Evolutionary conservation across 2,113 vertebrate species (phyloP), one percentile per base, ranked within the genome.

Genomic region (Bothrops jararaca): DNA sequence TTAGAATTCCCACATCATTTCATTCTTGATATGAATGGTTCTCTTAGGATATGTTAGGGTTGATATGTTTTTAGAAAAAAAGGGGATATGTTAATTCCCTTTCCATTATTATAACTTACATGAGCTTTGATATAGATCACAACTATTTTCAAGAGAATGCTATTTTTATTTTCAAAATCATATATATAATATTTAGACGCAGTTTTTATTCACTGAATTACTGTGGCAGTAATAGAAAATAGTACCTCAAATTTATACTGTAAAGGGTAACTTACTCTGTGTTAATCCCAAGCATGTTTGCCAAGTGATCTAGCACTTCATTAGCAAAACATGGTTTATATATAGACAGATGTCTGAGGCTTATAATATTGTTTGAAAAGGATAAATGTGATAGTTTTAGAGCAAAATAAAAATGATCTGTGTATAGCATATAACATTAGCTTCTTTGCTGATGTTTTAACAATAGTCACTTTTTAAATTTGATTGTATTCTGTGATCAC

Each of bases 401-500:
- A 88, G 20, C 26, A 94, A 54, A 92, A 93, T 90, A 92, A 4
- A 45, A 45, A 92, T 80, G 13, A 6, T 90, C 89, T 93, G 5
- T 90, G 42, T 74, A 86, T 15, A 57, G 93, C 89, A 85, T 4
- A 0, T 91, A 7, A 60, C 88, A 0, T 86, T 8, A 50, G 69
- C 39, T 18, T 93, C 1, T 91, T 93, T 90, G 29, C 2, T 95
- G 0, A 1, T 88, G 26, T 91, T 95, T 24, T 39, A 92, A 56
- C 18, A 88, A 3, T 90, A 94, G 89, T 90, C 90, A 23, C 7
- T 8, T 48, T 74, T 5, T 92, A 74, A 50, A 92, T 54, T 92
- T 91, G 45, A 20, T 95, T 96, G 34, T 94, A 0, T 94, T 96
- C 80, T 93, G n/a, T 94, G 85, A 23, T 96, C 90, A 18, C 96